Evolutionary conservation across 2,113 vertebrate genomes (phyloP).

Genomic region (Mus pahari): DNA sequence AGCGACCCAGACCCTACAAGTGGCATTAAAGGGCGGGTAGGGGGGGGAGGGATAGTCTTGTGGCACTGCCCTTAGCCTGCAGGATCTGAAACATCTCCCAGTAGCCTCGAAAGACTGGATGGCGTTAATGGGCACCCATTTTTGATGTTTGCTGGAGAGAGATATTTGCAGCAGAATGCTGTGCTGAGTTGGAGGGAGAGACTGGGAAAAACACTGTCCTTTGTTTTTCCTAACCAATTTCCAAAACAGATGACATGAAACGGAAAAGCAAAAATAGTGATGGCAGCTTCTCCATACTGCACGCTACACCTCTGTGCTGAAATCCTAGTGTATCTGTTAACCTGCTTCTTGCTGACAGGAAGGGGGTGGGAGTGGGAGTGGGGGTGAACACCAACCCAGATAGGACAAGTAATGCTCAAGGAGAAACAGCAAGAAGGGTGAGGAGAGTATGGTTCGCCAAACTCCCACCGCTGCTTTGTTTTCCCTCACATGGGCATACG

Average conservation of each 20-base stretch:
- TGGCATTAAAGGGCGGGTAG: neutral
- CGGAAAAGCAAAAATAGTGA: neutral
- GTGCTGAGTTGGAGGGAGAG: neutral
- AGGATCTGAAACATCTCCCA: neutral
- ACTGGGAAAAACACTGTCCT: neutral
- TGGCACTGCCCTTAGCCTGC: neutral
- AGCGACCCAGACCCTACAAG: neutral
- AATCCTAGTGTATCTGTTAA: neutral
- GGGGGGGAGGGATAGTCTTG: neutral
- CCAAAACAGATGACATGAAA: constrained; percentile 35
- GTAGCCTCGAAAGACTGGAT: neutral
- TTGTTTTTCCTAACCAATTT: neutral
- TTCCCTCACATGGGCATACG: neutral
- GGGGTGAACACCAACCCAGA: neutral
- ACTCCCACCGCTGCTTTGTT: neutral
- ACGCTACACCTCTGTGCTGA: neutral
- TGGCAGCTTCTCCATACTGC: neutral
- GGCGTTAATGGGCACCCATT: neutral
- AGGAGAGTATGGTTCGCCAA: neutral
- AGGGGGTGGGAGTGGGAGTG: too few species aligned
- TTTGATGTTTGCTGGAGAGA: neutral
- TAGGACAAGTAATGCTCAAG: neutral
- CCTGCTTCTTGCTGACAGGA: neutral
- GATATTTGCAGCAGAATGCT: neutral
- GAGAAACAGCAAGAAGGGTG: neutral